Evolutionary conservation across 2,113 vertebrate species (phyloP).

Genomic region (Nansenia antarctica): DNA sequence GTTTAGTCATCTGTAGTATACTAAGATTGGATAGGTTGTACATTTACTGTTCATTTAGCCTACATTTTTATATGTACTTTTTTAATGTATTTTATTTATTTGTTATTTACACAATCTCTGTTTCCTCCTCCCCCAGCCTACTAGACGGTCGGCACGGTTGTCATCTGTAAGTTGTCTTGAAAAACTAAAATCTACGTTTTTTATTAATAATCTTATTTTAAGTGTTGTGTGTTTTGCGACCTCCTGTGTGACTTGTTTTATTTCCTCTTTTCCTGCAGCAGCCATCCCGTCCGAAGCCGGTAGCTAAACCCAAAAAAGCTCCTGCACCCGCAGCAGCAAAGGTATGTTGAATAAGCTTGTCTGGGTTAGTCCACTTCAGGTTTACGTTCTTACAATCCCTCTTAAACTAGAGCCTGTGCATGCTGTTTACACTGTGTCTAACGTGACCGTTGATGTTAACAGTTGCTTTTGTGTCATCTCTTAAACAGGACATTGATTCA

Average conservation of each 20-base stretch:
- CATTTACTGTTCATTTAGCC: no score
- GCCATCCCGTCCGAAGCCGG: constrained; percentile 80
- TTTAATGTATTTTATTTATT: not conserved
- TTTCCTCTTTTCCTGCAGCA: constrained; percentile 73
- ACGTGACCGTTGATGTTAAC: no score
- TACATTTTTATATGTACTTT: not conserved
- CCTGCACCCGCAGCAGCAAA: constrained; percentile 86
- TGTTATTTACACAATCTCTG: no score
- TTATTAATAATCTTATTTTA: no score
- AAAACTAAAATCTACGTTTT: not conserved
- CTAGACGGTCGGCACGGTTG: constrained; percentile 85
- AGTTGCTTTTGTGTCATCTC: not conserved
- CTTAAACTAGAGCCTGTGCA: not conserved
- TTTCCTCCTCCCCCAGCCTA: no score
- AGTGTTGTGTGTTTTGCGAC: not conserved
- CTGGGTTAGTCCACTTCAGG: not conserved
- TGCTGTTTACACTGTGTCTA: not conserved
- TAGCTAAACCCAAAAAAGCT: constrained; percentile 89
- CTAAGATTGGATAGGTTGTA: no score
- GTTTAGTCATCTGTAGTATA: no score
- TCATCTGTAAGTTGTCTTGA: constrained; percentile 77
- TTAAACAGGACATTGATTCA: constrained; percentile 5
- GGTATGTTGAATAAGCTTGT: constrained; percentile 51
- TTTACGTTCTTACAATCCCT: not conserved
- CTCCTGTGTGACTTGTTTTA: not conserved